phyloP scores from a whole-genome alignment of 2,797 vertebrate species.

The Synaphobranchus kaupii region DNA sequence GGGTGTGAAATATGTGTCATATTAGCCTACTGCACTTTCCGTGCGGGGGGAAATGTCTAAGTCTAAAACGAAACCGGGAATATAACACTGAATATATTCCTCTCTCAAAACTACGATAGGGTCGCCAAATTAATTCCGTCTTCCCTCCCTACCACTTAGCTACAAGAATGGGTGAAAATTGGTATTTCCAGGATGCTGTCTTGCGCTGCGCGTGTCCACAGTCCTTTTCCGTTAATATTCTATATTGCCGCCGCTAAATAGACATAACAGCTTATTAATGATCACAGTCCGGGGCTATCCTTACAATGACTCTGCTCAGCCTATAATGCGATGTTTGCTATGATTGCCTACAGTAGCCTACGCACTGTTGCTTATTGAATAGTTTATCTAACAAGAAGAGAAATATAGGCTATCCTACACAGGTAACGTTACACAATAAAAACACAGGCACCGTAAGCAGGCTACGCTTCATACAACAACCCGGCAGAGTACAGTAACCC shows the following conservation, averaged over 20 bases:
- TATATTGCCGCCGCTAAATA: background rate
- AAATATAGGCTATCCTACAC: background rate
- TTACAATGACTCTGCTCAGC: background rate
- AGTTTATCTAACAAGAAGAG: background rate
- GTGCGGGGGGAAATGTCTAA: background rate
- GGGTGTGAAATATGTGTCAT: slow-evolving; percentile 18
- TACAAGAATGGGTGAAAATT: background rate
- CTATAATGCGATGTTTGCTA: background rate
- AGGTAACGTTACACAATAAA: background rate
- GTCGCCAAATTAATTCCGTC: background rate
- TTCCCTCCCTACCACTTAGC: background rate
- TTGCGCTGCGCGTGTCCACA: background rate
- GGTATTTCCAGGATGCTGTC: background rate
- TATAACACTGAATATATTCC: background rate
- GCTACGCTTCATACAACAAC: background rate
- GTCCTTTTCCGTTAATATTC: background rate
- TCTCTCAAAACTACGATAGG: background rate
- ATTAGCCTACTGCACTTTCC: slow-evolving; percentile 10
- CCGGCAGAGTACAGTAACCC: background rate
- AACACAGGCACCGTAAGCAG: background rate
- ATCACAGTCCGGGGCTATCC: background rate
- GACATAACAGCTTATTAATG: background rate
- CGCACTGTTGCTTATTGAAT: background rate
- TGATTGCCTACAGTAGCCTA: background rate
- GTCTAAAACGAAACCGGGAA: slow-evolving; percentile 20